Percentiles rank a stretch among this genome's conserved stretches.
Evolutionary conservation across 2,113 vertebrate species (phyloP).

Genomic region (Scomber scombrus): DNA sequence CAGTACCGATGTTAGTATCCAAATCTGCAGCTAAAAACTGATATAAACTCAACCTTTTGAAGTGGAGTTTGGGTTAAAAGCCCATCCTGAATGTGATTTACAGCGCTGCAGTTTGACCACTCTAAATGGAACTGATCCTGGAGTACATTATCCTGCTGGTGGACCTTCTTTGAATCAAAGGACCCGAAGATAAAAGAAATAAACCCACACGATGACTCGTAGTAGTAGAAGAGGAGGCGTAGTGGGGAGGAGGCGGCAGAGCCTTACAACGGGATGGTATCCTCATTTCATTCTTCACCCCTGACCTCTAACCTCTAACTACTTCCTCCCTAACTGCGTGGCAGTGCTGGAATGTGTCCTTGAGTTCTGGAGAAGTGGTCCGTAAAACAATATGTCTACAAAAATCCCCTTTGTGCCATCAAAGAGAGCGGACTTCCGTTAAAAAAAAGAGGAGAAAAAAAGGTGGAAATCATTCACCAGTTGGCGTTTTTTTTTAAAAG

Average conservation of each 20-base stretch:
- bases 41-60: not conserved
- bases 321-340: constrained; percentile 55
- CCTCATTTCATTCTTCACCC: constrained; percentile 62
- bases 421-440: constrained; percentile 40
- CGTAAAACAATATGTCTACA: constrained; percentile 36
- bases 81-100: not conserved
- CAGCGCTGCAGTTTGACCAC: not conserved
- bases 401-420: constrained; percentile 43
- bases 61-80: not conserved
- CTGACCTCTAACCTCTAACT: constrained; percentile 63
- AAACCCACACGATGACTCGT: not conserved
- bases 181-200: not conserved
- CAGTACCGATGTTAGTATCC: not conserved
- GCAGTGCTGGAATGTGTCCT: constrained; percentile 47
- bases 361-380: constrained; percentile 37
- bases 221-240: not conserved
- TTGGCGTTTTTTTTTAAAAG: constrained; percentile 27
- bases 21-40: not conserved
- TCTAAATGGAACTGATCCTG: not conserved
- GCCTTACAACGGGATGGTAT: constrained; percentile 29
- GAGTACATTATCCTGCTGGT: not conserved
- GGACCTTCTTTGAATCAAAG: constrained; percentile 34
- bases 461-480: constrained; percentile 37
- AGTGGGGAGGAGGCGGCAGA: not conserved
- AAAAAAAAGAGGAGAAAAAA: not conserved